Conservation (phyloP, 2,888 invertebrate genomes). For the Cepaea hortensis region DNA sequence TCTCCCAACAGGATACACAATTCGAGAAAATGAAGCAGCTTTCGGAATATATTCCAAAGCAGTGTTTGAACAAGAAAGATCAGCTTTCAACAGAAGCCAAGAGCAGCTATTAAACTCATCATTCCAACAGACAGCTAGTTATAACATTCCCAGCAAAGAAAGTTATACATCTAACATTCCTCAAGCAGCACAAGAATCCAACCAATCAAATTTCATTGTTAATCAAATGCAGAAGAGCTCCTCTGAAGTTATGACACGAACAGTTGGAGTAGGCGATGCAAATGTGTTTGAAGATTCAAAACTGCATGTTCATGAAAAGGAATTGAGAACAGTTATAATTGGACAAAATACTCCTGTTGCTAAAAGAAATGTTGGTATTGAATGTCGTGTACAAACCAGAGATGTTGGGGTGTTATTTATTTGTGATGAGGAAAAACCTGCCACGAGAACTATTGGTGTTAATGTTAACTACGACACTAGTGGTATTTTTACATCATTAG, state of each 20-base stretch:
- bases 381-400: conserved; percentile 68
- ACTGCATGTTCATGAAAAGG: conserved; percentile 74
- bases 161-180: background rate
- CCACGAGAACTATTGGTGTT: conserved; percentile 70
- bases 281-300: conserved; percentile 73
- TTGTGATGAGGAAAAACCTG: conserved; percentile 71
- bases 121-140: conserved; percentile 10
- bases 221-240: conserved; percentile 52
- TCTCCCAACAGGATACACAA: conserved; percentile 59
- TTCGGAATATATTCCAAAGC: conserved; percentile 30
- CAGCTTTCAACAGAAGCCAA: background rate
- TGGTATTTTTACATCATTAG: conserved; percentile 61
- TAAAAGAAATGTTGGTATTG: conserved; percentile 71
- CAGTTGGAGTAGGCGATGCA: conserved; percentile 81
- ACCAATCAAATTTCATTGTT: conserved; percentile 49
- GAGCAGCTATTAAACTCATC: conserved; percentile 13
- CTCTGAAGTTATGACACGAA: conserved; percentile 76
- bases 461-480: conserved; percentile 68
- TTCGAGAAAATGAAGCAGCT: conserved; percentile 56
- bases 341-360: conserved; percentile 56
- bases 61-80: conserved; percentile 17
- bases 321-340: conserved; percentile 74
- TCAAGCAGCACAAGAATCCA: background rate
- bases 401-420: conserved; percentile 74
- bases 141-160: conserved; percentile 1